Conservation (phyloP, 2,797 vertebrate species). For the Typhlichthys eigenmanni region DNA sequence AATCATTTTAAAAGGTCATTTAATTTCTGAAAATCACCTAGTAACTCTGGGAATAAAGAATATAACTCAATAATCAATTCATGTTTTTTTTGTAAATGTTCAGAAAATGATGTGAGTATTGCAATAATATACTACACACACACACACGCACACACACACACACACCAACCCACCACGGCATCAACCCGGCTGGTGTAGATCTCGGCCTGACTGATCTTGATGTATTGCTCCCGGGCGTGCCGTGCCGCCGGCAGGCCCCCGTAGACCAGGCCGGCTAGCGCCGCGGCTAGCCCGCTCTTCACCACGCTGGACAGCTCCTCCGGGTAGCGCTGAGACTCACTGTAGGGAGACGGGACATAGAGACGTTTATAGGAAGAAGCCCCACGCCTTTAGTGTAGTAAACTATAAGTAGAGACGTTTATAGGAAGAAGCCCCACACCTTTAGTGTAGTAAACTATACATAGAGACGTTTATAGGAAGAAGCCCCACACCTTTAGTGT, state of each 20-base stretch:
- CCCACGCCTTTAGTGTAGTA: no score
- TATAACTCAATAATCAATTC: no score
- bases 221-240: conserved; percentile 79
- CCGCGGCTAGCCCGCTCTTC: conserved; percentile 71
- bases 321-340: conserved; percentile 67
- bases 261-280: conserved; percentile 79
- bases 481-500: no score
- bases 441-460: no score
- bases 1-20: no score
- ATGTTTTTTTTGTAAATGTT: no score
- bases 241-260: conserved; percentile 88
- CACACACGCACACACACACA: neutral
- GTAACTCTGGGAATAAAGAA: no score
- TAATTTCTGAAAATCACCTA: no score
- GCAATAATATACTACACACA: neutral
- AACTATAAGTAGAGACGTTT: no score
- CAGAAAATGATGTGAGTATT: neutral
- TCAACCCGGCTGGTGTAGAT: conserved; percentile 84
- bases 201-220: conserved; percentile 85
- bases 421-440: no score
- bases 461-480: no score
- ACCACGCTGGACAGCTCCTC: conserved; percentile 80
- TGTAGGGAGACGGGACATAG: conserved; percentile 42
- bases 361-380: no score
- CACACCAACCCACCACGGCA: conserved; percentile 81